phyloP scores from a whole-genome alignment of 2,888 invertebrate genomes.

The Mythimna ferrago region DNA sequence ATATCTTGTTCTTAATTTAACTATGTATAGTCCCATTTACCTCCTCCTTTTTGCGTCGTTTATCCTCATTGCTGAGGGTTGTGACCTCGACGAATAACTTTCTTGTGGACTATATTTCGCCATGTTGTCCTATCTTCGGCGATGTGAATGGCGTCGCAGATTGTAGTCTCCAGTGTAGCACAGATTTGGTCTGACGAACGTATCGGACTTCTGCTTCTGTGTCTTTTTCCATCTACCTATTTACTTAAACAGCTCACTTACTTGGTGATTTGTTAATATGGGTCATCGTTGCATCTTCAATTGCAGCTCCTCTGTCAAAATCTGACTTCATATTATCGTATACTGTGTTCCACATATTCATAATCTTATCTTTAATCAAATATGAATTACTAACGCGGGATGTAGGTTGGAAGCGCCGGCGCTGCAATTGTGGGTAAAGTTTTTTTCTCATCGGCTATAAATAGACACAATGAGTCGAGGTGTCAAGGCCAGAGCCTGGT shows the following conservation, averaged over 20 bases:
- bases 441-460: conserved; percentile 61
- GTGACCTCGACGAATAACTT: too few relatives aligned
- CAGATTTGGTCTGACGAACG: too few relatives aligned
- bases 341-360: background rate
- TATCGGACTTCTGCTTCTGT: too few relatives aligned
- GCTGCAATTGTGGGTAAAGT: conserved; percentile 39
- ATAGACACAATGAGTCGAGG: conserved; percentile 59
- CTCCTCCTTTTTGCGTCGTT: too few relatives aligned
- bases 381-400: conserved; percentile 12
- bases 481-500: conserved; percentile 60
- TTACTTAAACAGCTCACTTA: background rate
- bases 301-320: background rate
- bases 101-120: too few relatives aligned
- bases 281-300: background rate
- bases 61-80: too few relatives aligned
- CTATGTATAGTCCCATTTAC: background rate
- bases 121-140: too few relatives aligned
- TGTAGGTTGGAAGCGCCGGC: conserved; percentile 26
- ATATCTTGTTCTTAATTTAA: background rate
- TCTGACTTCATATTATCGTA: background rate
- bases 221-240: too few relatives aligned
- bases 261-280: background rate
- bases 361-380: conserved; percentile 40
- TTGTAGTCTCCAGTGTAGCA: too few relatives aligned
- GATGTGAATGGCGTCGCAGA: too few relatives aligned